These are phyloP conservation scores for Pygoscelis antarcticus DNA, from an alignment of 2,113 vertebrate species.

Conservation along the genomic window DNA sequence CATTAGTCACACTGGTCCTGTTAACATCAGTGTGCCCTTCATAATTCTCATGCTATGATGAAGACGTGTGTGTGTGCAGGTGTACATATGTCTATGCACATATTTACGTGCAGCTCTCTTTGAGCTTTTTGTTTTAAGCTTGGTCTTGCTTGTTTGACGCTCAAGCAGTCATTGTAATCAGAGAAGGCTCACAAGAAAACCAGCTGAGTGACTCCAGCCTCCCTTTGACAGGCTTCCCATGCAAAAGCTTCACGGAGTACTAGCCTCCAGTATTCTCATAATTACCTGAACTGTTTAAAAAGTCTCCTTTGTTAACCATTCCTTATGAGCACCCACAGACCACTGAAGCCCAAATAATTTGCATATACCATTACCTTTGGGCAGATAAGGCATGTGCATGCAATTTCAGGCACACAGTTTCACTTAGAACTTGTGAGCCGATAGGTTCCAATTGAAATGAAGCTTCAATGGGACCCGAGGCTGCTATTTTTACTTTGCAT, in stretches of 20 bases:
- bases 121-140: background rate
- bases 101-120: background rate
- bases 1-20: background rate
- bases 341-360: background rate
- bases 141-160: background rate
- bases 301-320: background rate
- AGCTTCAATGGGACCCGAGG: background rate
- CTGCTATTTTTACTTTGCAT: background rate
- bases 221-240: background rate
- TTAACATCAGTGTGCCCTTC: background rate
- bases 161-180: background rate
- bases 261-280: background rate
- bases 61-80: rapidly evolving
- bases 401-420: background rate
- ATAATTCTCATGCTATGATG: background rate
- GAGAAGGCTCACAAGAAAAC: background rate
- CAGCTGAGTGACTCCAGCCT: background rate
- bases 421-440: background rate
- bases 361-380: background rate
- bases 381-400: background rate
- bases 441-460: background rate
- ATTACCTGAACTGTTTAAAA: background rate
- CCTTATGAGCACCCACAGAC: background rate
- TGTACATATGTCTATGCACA: background rate
- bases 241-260: background rate